A percentile compares a stretch with the other conserved stretches of the same genome.
These are phyloP conservation scores for Morpho achilles DNA, from an alignment of 2,888 invertebrate genomes.

Conservation along the genomic window DNA sequence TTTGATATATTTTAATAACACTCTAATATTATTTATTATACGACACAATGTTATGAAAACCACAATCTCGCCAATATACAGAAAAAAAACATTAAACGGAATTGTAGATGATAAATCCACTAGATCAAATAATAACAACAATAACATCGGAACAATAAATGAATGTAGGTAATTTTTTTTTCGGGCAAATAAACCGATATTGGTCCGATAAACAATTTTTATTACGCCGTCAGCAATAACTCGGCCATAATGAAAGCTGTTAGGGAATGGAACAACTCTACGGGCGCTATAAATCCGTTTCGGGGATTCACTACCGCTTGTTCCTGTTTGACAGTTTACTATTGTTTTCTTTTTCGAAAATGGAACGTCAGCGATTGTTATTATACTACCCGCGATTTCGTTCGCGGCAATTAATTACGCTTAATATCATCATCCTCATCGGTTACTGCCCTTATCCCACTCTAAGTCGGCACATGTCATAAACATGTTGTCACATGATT, in stretches of 20 bases:
- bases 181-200: constrained; percentile 31
- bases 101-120: constrained; percentile 9
- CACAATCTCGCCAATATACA: background rate
- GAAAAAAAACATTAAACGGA: constrained; percentile 2
- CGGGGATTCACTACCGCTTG: constrained; percentile 6
- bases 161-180: constrained; percentile 25
- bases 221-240: constrained; percentile 31
- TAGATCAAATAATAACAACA: constrained; percentile 17
- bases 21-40: no score
- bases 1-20: no score
- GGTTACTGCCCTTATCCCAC: no score
- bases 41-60: background rate
- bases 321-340: constrained; percentile 5
- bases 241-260: constrained; percentile 22
- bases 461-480: no score
- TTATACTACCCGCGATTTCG: no score
- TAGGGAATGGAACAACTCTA: constrained; percentile 14
- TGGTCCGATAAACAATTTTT: constrained; percentile 34
- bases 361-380: no score
- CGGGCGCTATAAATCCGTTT: constrained; percentile 14
- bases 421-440: no score
- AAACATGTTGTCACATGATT: no score
- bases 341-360: constrained; percentile 1
- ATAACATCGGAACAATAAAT: constrained; percentile 23
- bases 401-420: no score